These are phyloP conservation scores for Triplophysa siluroides DNA, from an alignment of 2,113 vertebrate species.

Conservation along the genomic window DNA sequence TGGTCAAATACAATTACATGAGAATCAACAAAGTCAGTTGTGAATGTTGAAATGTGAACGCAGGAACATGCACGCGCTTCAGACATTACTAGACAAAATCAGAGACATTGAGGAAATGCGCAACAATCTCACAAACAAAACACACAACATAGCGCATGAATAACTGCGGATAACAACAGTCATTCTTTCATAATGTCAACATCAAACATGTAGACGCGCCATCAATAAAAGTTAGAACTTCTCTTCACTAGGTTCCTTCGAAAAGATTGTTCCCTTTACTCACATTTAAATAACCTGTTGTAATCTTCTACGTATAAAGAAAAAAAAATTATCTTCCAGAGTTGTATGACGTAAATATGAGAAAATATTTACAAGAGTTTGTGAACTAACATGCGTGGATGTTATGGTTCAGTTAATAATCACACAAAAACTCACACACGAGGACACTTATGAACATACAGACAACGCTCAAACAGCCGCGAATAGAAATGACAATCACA, in stretches of 20 bases:
- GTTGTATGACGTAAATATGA: no score
- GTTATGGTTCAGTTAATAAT: no score
- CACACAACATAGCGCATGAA: background rate
- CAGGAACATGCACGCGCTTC: background rate
- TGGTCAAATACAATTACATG: background rate
- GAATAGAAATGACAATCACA: background rate
- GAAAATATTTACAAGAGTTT: no score
- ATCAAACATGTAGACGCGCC: background rate
- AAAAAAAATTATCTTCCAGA: background rate
- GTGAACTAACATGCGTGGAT: no score
- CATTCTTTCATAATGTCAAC: background rate
- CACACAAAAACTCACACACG: background rate
- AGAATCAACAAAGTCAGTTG: background rate
- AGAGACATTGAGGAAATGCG: background rate
- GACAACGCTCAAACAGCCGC: background rate
- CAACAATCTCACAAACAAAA: background rate
- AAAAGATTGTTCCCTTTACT: no score
- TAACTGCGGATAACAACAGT: background rate
- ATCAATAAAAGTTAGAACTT: background rate
- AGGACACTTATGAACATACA: no score
- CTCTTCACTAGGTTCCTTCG: no score
- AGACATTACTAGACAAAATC: constrained; percentile 25
- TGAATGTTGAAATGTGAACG: background rate
- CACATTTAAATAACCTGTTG: no score
- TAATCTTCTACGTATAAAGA: background rate